Evolutionary conservation across 37 sponge, comb jelly and placozoan species (phyloP), one percentile per base, ranked within the genome.

Genomic region (Hormiphora californensis): DNA sequence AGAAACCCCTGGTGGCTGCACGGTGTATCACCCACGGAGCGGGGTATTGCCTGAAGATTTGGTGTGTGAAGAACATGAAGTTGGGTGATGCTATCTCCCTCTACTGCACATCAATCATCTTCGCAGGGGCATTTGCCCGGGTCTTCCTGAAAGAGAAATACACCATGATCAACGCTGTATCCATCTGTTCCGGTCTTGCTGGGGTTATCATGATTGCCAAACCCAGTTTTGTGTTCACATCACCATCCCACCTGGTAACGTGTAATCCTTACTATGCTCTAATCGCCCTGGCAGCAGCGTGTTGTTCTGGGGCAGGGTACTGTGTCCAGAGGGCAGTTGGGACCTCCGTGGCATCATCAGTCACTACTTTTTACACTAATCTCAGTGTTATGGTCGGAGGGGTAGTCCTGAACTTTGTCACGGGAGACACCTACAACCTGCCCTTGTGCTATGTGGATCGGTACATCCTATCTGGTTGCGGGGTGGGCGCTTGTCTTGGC

Each of bases 131-230:
- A 35, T 65, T 65, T 39, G 32, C 67, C 37, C 21, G 67, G 9
- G 9, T 65, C 67, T 65, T 65, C 67, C 67, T 65, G 38, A 65
- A 65, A 33, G 67, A 65, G 37, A 65, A 65, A 38, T 65, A 65
- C 67, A 33, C 67, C 1, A 7, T 65, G 28, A 17, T 34, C 1
- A 65, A 65, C 67, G 67, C 67, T 32, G 28, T 32, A 1, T 65
- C 67, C 17, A 38, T 65, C 3, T 15, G 32, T 7, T 33, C 35
- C 2, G 67, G 67, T 4, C 15, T 65, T 33, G 33, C 67, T 7
- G 67, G 67, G 37, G 67, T 65, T 17, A 36, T 65, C 67, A 35
- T 65, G 38, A 65, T 65, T 34, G 67, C 67, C 17, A 11, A 65
- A 17, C 67, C 67, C 36, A 65, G 67, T 33, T 65, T 65, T 34